A percentile compares a stretch with the other conserved stretches of the same genome.
Conservation (phyloP, 1,140 invertebrate genomes). For the Macrostomum lignano region DNA sequence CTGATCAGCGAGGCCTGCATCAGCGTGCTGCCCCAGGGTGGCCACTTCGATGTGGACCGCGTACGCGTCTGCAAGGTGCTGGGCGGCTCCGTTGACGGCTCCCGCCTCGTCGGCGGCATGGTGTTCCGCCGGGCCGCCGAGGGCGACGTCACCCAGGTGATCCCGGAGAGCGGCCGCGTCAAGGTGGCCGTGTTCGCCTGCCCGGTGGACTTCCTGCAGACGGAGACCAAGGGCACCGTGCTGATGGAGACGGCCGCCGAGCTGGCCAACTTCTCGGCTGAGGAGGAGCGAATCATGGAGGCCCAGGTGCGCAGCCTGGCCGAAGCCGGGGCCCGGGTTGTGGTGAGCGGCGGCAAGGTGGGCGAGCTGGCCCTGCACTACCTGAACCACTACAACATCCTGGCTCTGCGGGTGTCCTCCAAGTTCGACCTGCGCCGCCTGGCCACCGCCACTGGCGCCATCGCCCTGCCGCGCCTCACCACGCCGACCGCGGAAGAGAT, state of each 20-base stretch:
- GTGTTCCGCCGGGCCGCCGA: slow-evolving; percentile 88
- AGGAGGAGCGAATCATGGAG: slow-evolving; percentile 73
- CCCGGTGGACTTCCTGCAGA: slow-evolving; percentile 70
- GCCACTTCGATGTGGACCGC: slow-evolving; percentile 87
- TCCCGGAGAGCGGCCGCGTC: slow-evolving; percentile 12
- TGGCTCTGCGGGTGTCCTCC: slow-evolving; percentile 72
- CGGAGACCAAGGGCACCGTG: slow-evolving; percentile 93
- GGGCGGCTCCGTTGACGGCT: slow-evolving; percentile 32
- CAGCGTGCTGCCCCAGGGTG: slow-evolving; percentile 48
- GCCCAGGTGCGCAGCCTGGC: slow-evolving; percentile 62
- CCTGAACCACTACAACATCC: slow-evolving; percentile 75
- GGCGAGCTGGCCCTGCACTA: slow-evolving; percentile 90
- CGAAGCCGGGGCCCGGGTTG: slow-evolving; percentile 56
- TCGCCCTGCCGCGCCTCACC: slow-evolving; percentile 43
- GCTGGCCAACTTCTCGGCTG: slow-evolving; percentile 61
- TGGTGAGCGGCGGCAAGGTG: slow-evolving; percentile 85
- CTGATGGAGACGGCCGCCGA: slow-evolving; percentile 82
- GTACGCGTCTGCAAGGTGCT: slow-evolving; percentile 67
- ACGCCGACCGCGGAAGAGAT: slow-evolving; percentile 29
- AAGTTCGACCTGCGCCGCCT: slow-evolving; percentile 84
- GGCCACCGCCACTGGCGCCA: slow-evolving; percentile 64
- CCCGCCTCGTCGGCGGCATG: slow-evolving; percentile 70
- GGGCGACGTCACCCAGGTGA: too few species aligned
- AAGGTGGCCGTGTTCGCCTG: slow-evolving; percentile 73
- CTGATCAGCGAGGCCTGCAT: slow-evolving; percentile 64